Base-by-base conservation (phyloP, 1,140 invertebrate genomes). In the Neuroterus valhalla region DNA sequence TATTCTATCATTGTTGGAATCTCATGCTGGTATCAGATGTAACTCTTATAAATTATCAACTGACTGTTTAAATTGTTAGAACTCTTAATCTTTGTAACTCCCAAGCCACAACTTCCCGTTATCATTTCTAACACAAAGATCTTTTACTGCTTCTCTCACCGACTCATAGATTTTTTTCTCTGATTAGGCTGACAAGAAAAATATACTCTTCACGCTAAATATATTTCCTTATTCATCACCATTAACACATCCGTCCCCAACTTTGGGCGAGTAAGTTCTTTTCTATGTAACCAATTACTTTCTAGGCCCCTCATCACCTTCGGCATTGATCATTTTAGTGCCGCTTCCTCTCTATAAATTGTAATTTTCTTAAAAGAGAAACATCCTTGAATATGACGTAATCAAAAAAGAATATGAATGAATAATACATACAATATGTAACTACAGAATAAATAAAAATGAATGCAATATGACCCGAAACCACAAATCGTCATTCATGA, bases 321-420 rank as follows among this genome's bases (percentile, higher is more conserved):
- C 12, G 2, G 14, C 23, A 26, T 5, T 31, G 11, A 23, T 52
- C 50, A 21, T 17, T 50, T 2, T 17, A 48, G 17, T 48, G 17
- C 17, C 46, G 17, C 15, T 48, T 48, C 46, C 46, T 48, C 46
- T 48, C 17, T 48, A 17, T 48, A 38, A 8, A 38, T 38, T n/a
- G n/a, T 19, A 3, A 3, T n/a, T 48, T 19, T 48, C 46, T 15
- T 48, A 17, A 48, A 48, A 48, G 17, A 48, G 46, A 48, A 48
- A 48, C n/a, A 17, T 46, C 15, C 46, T 19, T 38, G 1, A 38
- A 38, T 8, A 38, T 38, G 31, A 38, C 31, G 31, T 38, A 48
- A 17, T 48, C 46, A 48, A 19, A 48, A 48, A n/a, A 17, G 46
- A 48, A 48, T 15, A 48, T 48, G n/a, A 48, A 48, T 48, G 46